phyloP scores from a whole-genome alignment of 2,888 invertebrate genomes.

The Choreutis nemorana region DNA sequence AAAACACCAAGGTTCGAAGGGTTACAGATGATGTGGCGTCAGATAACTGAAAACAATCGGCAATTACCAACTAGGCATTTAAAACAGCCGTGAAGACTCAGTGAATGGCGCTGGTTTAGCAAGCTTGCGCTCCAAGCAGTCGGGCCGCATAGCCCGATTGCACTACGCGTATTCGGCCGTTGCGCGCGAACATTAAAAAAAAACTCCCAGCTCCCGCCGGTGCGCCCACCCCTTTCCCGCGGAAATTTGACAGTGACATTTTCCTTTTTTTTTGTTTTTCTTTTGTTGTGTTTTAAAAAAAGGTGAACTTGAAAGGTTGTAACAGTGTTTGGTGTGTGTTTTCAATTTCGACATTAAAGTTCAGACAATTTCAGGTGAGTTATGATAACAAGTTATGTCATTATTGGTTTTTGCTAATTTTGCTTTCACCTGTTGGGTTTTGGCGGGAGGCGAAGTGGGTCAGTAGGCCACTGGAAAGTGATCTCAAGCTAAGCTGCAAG shows the following conservation, averaged over 20 bases:
- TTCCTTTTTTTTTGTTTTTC: slow-evolving; percentile 11
- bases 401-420: slow-evolving; percentile 27
- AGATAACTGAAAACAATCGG: too few relatives aligned
- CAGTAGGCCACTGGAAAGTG: slow-evolving; percentile 36
- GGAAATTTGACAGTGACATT: slow-evolving; percentile 20
- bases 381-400: slow-evolving; percentile 29
- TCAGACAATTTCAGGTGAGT: slow-evolving; percentile 8
- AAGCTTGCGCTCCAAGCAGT: slow-evolving; percentile 17
- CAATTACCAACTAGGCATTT: too few relatives aligned
- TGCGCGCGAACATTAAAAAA: slow-evolving; percentile 7
- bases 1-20: too few relatives aligned
- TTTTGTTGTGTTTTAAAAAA: too few relatives aligned
- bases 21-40: too few relatives aligned
- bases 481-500: slow-evolving; percentile 20
- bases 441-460: slow-evolving; percentile 23
- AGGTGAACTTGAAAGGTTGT: slow-evolving; percentile 10
- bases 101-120: slow-evolving; percentile 12
- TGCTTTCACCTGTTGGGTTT: slow-evolving; percentile 31
- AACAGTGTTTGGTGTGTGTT: slow-evolving; percentile 3
- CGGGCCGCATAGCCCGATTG: slow-evolving; percentile 23
- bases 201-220: slow-evolving; percentile 8
- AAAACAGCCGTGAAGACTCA: too few relatives aligned
- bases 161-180: slow-evolving; percentile 13
- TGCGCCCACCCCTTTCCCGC: slow-evolving; percentile 12
- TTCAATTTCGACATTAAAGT: neutral